Base-by-base conservation (phyloP, 2,113 vertebrate genomes). In the Callocephalon fimbriatum region DNA sequence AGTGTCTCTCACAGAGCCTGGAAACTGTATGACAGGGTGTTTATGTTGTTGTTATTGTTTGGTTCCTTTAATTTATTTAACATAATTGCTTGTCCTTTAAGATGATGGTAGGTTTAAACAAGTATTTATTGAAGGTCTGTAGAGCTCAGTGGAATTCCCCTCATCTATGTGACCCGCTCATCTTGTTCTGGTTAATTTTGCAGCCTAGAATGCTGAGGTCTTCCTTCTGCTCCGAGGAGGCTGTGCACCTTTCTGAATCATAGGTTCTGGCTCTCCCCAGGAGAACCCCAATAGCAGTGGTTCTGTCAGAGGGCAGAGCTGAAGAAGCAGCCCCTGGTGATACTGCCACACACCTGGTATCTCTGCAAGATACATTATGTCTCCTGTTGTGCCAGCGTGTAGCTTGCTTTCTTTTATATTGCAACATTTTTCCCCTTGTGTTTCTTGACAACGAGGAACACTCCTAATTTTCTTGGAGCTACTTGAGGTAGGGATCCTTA, bases 11-110 rank as follows among this genome's bases (percentile, higher is more conserved):
- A 71, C 21, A 48, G 76, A 93, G 65, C 95, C 86, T 96, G 86
- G 95, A 93, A 95, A 96, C 95, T 71, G 42, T 63, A 67, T 78
- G 89, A 89, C 76, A 93, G 35, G 22, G 29, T 74, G 65, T 42
- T 92, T 89, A 78, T 73, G 44, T 75, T 91, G 77, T 61, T 56
- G 61, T 50, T 90, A 44, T 88, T 88, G 59, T 88, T 85, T 72
- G 12, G 15, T 61, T 51, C 44, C 26, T 85, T 82, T 66, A 56
- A 91, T 97, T 96, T 80, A 86, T 88, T 88, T 81, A 75, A 42
- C 27, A 8, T 37, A 84, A 23, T 50, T 91, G 37, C 31, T 48
- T 65, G 74, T 76, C 44, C 38, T 20, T 84, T 84, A 18, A 74
- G 19, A 51, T 86, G 79, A 18, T 35, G 32, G 48, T 63, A 21